Conservation (phyloP, 2,797 vertebrate genomes). For the Argyrosomus regius region DNA sequence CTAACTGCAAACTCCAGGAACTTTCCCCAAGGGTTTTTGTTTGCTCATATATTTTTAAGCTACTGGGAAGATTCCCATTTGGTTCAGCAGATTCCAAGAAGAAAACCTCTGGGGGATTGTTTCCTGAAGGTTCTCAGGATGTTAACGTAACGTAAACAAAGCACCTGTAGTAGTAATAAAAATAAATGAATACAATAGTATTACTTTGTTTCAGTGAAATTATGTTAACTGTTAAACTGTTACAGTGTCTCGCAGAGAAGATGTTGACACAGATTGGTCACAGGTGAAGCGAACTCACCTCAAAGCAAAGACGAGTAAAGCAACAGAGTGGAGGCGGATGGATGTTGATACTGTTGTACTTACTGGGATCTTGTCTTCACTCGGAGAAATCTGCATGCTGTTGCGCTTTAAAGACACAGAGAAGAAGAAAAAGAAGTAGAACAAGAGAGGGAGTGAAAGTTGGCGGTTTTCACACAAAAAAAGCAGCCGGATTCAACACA, state of each 20-base stretch:
- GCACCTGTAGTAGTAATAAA: too few species aligned
- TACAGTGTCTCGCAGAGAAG: neutral
- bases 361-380: conserved; percentile 81
- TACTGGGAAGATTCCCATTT: neutral
- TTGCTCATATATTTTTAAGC: neutral
- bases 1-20: neutral
- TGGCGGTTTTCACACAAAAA: conserved; percentile 41
- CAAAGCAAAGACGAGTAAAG: neutral
- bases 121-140: neutral
- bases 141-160: neutral
- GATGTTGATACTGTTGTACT: conserved; percentile 59
- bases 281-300: conserved; percentile 1
- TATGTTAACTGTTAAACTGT: neutral
- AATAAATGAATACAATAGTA: neutral
- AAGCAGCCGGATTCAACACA: conserved; percentile 28
- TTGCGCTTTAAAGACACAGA: conserved; percentile 71
- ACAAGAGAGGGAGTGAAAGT: conserved; percentile 61
- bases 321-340: neutral
- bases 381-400: conserved; percentile 75
- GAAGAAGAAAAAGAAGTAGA: conserved; percentile 24
- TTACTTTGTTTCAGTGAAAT: neutral
- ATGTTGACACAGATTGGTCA: neutral
- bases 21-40: neutral
- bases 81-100: conserved; percentile 7
- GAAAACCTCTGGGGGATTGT: conserved; percentile 1